Evolutionary conservation across 2,888 invertebrate genomes (phyloP), one percentile per base, ranked within the genome.

Genomic region (Noctuana brunneofusca): DNA sequence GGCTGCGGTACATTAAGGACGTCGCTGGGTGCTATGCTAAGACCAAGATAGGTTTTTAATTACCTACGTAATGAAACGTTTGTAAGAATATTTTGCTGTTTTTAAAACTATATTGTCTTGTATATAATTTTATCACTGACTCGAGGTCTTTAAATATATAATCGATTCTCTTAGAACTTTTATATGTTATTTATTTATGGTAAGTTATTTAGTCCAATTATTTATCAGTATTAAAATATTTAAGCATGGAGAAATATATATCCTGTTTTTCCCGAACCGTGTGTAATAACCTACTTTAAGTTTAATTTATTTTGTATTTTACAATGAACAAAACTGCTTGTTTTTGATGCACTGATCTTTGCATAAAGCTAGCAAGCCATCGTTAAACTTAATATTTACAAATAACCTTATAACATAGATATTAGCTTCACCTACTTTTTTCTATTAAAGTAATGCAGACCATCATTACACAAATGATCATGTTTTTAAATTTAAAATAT

Each of bases 11-110:
- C 63, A 71, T 66, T 68, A 66, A 62, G 70, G 53, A 69, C 69
- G 73, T 78, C 76, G 80, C 76, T 78, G 79, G 86, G 87, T 87
- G 86, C 86, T 86, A 84, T 76, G 84, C 76, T 81, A 84, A 82
- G 86, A 87, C 85, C 86, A 86, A 86, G 76, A 80, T 81, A 83
- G 78, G 72, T 79, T 76, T 69, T 71, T 62, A 55, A 62, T 49
- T 62, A 62, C 38, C 20, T 41, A 41, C 41, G 16, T 48, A 54
- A 55, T 35, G 35, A 55, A 62, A 58, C n/a, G 38, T 62, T 62
- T 62, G 48, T 55, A 62, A 18, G 35, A 55, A 48, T 62, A 62
- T 55, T 62, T 62, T 62, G 60, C 35, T 32, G 54, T 62, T 55
- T 60, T 60, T 49, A 16, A 62, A 48, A 24, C 18, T 48, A 24